Evolutionary conservation across 2,113 vertebrate genomes (phyloP), one percentile per base, ranked within the genome.

Genomic region (Cnemophilus loriae): DNA sequence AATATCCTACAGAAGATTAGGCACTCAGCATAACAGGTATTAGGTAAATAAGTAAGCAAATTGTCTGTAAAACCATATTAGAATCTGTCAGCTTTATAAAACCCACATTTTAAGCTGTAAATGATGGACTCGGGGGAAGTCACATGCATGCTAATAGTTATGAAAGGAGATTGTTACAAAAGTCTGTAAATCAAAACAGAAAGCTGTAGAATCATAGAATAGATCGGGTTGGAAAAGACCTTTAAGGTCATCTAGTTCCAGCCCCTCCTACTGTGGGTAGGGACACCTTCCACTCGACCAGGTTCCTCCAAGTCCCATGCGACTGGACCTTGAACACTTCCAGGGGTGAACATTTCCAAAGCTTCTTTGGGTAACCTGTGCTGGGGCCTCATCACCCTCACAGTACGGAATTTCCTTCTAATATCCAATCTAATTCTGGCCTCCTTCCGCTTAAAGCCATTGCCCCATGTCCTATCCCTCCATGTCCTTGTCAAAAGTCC

Each of bases 191-290:
- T 53, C 27, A 60, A 73, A 56, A 47, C 56, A 73, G 3, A 46
- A 71, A 65, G 6, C 10, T 74, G 28, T 42, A 84, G 42, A 84
- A 42, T 24, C 7, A 32, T 11, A 35, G 9, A 76, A 55, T 11
- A 42, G 12, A 23, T 61, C 69, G 41, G 7, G 8, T 24, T 55
- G 56, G 41, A 55, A 69, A 69, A 61, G 12, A 33, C 41, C 8
- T 55, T 42, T 33, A 23, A 55, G 7, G 22, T 46, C 6, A 68
- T 15, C 46, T 19, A 4, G 2, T 55, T 55, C n/a, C n/a, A 49
- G 8, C 4, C 1, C 6, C 2, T 1, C 4, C 3, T 56, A 12
- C 32, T 47, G 19, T 49, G 18, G 32, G 28, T 26, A 76, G 21
- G 5, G 15, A 44, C 26, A 33, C 3, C 13, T 84, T 63, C 19